Evolutionary conservation across 1,140 invertebrate species (phyloP), one percentile per base, ranked within the genome.

Genomic region (Tetramorium simillimum): DNA sequence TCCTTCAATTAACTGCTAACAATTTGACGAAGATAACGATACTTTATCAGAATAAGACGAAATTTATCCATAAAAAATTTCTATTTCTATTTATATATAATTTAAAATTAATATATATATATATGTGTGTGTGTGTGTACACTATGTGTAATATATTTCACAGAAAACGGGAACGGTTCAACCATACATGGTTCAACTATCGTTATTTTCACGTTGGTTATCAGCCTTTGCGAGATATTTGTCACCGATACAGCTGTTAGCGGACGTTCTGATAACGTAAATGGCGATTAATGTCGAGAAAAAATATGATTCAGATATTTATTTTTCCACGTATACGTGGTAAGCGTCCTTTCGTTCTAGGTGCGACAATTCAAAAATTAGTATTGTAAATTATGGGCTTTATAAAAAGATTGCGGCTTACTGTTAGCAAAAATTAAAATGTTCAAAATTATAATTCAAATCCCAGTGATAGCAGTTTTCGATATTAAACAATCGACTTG

Each of bases 301-400:
- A 80, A 67, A 69, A 69, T n/a, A 18, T 56, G 63, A 81, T 24
- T 81, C 77, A 80, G 18, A 65, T n/a, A 43, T 24, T 16, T 18
- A 63, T 37, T 21, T 56, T 81, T 24, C 49, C 49, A 16, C 14
- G 9, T 46, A 53, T 60, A 77, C 21, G 21, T 49, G 56, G 37
- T 37, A 40, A 21, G 12, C 3, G 40, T 63, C 10, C 3, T 43
- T 16, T 24, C 10, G 24, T 49, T 63, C 28, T 62, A 6, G 21
- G 21, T 40, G 4, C 16, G 14, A 21, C n/a, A 56, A 56, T 56
- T 70, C 0, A 6, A 10, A 65, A 58, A 51, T 80, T 4, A 6
- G 28, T 58, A 28, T 51, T 1, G n/a, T 12, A 53, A 37, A 43
- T 65, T 12, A 58, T 16, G 56, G 6, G 4, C 3, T 78, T 77